Percentiles rank a stretch among this genome's conserved stretches.
These are phyloP conservation scores for Aplodontia rufa DNA, from an alignment of 2,113 vertebrate species.

Conservation along the genomic window DNA sequence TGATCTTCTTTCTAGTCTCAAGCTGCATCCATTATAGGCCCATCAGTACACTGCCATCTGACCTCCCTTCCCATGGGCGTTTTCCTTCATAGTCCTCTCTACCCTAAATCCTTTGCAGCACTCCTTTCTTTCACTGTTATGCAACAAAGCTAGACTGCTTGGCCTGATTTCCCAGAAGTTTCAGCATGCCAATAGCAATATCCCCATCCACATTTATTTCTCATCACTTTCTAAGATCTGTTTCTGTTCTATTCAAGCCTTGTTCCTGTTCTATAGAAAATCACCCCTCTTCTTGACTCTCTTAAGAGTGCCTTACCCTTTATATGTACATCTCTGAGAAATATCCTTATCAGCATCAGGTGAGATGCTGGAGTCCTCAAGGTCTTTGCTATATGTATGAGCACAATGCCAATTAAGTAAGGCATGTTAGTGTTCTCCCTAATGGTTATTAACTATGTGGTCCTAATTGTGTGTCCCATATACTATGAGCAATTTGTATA, in stretches of 20 bases:
- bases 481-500: conserved; percentile 20
- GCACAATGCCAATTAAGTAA: conserved; percentile 5
- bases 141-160: not conserved
- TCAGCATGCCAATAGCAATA: not conserved
- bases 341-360: not conserved
- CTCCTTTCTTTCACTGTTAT: not conserved
- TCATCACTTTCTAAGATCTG: not conserved
- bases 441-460: conserved; percentile 6
- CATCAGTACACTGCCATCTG: too few species aligned
- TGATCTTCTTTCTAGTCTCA: too few species aligned
- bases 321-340: not conserved
- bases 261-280: not conserved
- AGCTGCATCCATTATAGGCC: too few species aligned
- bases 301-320: not conserved
- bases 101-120: too few species aligned
- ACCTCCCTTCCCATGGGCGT: too few species aligned
- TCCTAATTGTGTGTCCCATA: not conserved
- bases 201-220: not conserved
- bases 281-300: not conserved
- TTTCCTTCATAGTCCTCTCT: too few species aligned
- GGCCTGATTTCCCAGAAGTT: not conserved
- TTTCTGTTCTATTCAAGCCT: not conserved
- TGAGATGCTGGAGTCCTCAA: not conserved
- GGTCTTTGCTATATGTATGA: not conserved
- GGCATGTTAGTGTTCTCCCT: conserved; percentile 22